Percentiles rank a stretch among this genome's conserved stretches.
Evolutionary conservation across 2,797 vertebrate genomes (phyloP).

Genomic region (Aselliscus stoliczkanus): DNA sequence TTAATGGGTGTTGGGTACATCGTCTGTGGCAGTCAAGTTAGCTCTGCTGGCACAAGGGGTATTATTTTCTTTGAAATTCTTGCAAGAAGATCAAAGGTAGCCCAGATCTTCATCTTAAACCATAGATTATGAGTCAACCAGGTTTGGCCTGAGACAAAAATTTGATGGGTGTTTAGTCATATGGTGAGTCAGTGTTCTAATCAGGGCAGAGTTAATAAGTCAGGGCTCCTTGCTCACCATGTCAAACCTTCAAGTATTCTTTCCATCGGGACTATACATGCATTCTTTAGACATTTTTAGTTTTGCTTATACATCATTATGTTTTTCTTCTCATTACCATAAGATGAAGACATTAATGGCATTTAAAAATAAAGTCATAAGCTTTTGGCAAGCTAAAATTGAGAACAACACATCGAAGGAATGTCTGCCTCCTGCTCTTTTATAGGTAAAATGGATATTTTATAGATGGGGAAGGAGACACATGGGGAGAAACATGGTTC

Average conservation of each 20-base stretch:
- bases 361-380: slow-evolving; percentile 32
- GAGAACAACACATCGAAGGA: neutral
- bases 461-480: neutral
- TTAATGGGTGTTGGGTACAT: neutral
- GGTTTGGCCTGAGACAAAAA: slow-evolving; percentile 41
- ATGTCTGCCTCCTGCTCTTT: neutral
- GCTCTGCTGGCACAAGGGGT: neutral
- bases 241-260: neutral
- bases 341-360: slow-evolving; percentile 45
- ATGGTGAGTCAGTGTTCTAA: slow-evolving; percentile 59
- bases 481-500: neutral
- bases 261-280: neutral
- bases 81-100: slow-evolving; percentile 57
- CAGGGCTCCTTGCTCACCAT: neutral
- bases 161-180: slow-evolving; percentile 43
- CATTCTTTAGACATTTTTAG: neutral
- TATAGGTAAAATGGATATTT: neutral
- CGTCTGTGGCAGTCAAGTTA: neutral
- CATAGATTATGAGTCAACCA: slow-evolving; percentile 64
- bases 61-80: slow-evolving; percentile 58
- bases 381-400: neutral
- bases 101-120: slow-evolving; percentile 54
- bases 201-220: neutral
- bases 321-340: neutral
- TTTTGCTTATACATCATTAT: neutral